These are phyloP conservation scores for Ovibos moschatus DNA, from an alignment of 2,113 vertebrate genomes.

Conservation along the genomic window DNA sequence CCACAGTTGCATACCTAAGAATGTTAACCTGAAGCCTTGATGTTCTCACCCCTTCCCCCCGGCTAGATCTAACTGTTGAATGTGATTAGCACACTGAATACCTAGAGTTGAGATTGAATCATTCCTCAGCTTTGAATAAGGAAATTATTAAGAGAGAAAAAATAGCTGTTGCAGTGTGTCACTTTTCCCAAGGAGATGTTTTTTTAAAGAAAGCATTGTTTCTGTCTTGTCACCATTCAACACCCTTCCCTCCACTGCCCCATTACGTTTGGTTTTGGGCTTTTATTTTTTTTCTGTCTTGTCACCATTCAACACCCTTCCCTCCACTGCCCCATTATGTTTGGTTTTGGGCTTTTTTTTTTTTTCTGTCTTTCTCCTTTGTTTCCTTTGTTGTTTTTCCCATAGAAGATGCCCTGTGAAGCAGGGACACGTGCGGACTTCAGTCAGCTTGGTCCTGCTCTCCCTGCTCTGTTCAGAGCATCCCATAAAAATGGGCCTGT, in stretches of 20 bases:
- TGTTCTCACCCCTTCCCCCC: background rate
- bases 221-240: background rate
- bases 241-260: no score
- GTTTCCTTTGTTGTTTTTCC: background rate
- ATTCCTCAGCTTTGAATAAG: background rate
- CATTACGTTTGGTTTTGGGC: background rate
- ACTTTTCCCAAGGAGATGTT: background rate
- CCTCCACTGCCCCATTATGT: background rate
- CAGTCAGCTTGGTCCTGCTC: background rate
- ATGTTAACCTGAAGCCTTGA: background rate
- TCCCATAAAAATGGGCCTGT: background rate
- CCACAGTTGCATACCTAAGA: background rate
- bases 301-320: background rate
- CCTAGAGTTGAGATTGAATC: background rate
- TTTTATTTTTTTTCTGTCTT: background rate
- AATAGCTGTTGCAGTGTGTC: background rate
- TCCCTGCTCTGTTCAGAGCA: background rate
- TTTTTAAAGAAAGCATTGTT: background rate
- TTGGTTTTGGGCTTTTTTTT: background rate
- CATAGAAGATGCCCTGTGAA: background rate
- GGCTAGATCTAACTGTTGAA: background rate
- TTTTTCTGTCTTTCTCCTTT: background rate
- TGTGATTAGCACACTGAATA: background rate
- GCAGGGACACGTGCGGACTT: background rate
- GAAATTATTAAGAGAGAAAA: background rate